Conservation (phyloP, 2,888 invertebrate species). For the Rhogogaster chlorosoma region DNA sequence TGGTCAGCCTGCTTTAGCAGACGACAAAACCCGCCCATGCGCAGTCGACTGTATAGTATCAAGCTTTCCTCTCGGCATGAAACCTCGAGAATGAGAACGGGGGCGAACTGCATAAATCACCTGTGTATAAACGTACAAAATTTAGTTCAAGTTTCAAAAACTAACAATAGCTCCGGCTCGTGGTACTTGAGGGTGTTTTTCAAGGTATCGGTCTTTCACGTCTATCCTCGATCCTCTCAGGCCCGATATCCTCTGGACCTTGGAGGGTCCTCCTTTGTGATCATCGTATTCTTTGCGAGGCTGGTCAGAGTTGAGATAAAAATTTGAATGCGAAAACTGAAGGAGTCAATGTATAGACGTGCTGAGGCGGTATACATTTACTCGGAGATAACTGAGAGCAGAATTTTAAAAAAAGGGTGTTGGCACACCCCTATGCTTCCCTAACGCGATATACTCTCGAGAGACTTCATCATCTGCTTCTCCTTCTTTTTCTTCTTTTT, state of each 20-base stretch:
- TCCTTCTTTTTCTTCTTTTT: not conserved
- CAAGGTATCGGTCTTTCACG: not conserved
- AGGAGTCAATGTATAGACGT: not conserved
- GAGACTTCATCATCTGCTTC: not conserved
- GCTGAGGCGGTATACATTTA: not conserved
- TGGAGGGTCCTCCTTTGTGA: conserved; percentile 8
- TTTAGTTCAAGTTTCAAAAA: not conserved
- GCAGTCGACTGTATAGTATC: too few species aligned
- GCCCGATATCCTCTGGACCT: conserved; percentile 12
- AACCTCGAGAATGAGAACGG: too few species aligned
- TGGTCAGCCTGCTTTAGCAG: too few species aligned
- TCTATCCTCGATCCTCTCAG: not conserved
- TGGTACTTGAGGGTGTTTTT: not conserved
- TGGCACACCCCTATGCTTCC: not conserved
- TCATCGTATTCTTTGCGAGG: not conserved
- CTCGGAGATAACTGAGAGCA: not conserved
- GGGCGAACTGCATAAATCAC: not conserved
- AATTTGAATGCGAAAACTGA: conserved; percentile 24
- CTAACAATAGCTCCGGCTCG: not conserved
- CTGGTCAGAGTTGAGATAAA: not conserved
- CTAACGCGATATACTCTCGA: not conserved
- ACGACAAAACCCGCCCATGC: too few species aligned
- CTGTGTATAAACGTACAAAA: not conserved
- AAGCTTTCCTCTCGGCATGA: too few species aligned
- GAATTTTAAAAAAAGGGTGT: not conserved